Base-by-base conservation (phyloP, 2,113 vertebrate genomes). In the Pipa parva region DNA sequence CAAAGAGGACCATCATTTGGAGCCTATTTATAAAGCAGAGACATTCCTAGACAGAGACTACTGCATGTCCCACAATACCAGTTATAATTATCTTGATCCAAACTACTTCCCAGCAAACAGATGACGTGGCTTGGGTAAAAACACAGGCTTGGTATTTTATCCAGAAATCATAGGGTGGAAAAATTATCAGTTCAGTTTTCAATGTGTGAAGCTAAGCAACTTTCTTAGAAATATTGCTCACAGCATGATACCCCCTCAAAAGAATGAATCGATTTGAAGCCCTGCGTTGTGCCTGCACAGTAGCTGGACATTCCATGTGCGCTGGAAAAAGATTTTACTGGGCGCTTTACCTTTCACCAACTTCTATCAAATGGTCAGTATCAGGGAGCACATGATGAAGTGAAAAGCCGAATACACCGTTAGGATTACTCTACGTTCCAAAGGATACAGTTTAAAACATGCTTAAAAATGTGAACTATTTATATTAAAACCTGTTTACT, bases 91-190 rank as follows among this genome's bases (percentile, higher is more conserved):
- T 83, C 90, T 99, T 90, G 97, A 99, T 88, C 97, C 97, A 72
- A 99, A 99, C 90, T 99, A 99, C 92, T 99, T 95, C 85, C 95
- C 97, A 73, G 97, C 97, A 74, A 99, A 99, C 85, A 99, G 97
- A 98, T 99, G 95, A 99, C 95, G 92, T 91, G 85, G 84, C 31
- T 22, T 21, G 48, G 84, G 77, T 79, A 80, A 85, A 77, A 75
- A 69, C n/a, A 71, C 75, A 72, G 59, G 80, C 76, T 77, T 75
- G 72, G 71, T 80, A 66, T 86, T 75, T 77, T 84, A 72, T 83
- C 81, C 83, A 31, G 78, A 79, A 79, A 86, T n/a, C 81, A 75
- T 78, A 81, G 48, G 48, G 46, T 22, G 17, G 82, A 85, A 80
- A 77, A 83, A 81, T 83, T 80, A 73, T 65, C 79, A 80, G 80